phyloP scores from a whole-genome alignment of 2,888 invertebrate genomes.

The Mimas tiliae region DNA sequence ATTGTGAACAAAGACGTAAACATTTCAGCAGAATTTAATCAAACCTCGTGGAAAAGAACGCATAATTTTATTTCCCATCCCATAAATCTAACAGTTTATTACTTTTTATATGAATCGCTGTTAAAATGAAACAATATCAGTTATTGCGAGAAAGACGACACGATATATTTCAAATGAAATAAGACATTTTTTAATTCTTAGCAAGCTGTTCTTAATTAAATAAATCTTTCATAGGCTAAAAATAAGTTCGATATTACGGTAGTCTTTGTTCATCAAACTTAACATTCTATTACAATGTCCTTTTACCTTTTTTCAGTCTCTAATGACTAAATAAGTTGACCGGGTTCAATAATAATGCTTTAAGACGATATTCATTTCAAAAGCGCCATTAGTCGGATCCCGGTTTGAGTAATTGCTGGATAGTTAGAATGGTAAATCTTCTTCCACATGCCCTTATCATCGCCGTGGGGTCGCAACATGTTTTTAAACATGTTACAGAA shows the following conservation, averaged over 20 bases:
- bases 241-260: background rate
- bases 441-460: no score
- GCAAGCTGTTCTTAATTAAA: background rate
- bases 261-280: background rate
- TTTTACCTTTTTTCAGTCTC: no score
- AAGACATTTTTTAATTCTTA: background rate
- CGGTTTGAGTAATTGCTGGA: no score
- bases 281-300: no score
- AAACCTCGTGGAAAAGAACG: background rate
- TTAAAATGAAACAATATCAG: constrained; percentile 13
- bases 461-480: no score
- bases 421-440: no score
- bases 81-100: constrained; percentile 22
- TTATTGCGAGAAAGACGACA: background rate
- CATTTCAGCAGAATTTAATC: constrained; percentile 11
- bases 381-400: no score
- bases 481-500: no score
- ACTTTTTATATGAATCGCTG: constrained; percentile 18
- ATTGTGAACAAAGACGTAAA: background rate
- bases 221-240: background rate
- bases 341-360: no score
- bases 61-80: constrained; percentile 7
- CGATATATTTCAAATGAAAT: background rate
- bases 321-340: no score
- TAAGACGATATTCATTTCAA: no score